Base-by-base conservation (phyloP, 2,888 invertebrate genomes). In the Mimachlamys varia region DNA sequence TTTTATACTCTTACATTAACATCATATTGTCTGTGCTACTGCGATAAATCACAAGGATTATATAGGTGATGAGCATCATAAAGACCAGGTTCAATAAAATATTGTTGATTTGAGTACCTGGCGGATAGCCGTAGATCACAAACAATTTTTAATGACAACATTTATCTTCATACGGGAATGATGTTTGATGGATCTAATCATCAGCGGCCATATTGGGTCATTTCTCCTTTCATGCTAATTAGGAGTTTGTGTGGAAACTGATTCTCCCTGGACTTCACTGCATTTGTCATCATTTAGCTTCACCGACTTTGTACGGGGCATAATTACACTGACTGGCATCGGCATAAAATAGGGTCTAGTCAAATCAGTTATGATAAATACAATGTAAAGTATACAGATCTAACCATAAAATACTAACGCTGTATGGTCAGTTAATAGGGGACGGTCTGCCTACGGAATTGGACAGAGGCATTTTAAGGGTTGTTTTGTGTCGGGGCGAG, bases 251-350 rank as follows among this genome's bases (percentile, higher is more conserved):
- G 33, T 76, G 33, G 76, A 33, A 27, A 33, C 33, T 12, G 76
- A 33, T 76, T 76, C 76, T 3, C 33, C 76, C 27, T 33, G 15
- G 76, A 76, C 33, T 76, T 76, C 76, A 76, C 76, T 76, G 27
- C 76, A 76, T 76, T 27, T 76, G 76, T 76, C 33, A 33, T 76
- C 27, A 22, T 76, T 76, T 76, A 76, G 27, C 76, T 12, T 10
- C 22, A 33, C 76, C 33, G 76, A 76, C 76, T 27, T 27, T 33
- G 33, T 76, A 76, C 27, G 33, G 33, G 76, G 76, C 33, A 17
- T 76, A 27, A 76, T 76, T 33, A 76, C 76, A 33, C 27, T 76
- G 76, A 76, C 76, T 76, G 17, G 76, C 76, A 76, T 76, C 15
- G 76, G 27, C 76, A 76, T 27, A 76, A 76, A 76, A 76, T 76